These are phyloP conservation scores for Thymelicus sylvestris DNA, from an alignment of 2,888 invertebrate species.

Conservation along the genomic window DNA sequence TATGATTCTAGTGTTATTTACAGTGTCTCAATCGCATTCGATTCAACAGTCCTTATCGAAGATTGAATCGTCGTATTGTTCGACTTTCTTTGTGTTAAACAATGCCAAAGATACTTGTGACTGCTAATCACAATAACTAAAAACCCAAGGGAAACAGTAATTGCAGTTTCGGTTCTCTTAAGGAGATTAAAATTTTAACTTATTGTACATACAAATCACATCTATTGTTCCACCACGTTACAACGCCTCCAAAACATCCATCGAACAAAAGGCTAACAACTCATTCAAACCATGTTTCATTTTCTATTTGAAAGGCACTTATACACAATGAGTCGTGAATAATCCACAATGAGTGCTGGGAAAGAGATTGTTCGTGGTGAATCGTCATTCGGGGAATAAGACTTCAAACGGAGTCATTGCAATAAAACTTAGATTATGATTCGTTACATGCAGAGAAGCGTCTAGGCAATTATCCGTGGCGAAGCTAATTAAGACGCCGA, in stretches of 20 bases:
- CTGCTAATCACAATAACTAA: constrained; percentile 22
- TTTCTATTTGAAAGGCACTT: constrained; percentile 68
- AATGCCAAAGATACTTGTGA: constrained; percentile 7
- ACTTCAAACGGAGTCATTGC: constrained; percentile 58
- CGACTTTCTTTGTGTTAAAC: constrained; percentile 22
- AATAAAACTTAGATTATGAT: constrained; percentile 63
- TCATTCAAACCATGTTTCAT: constrained; percentile 70
- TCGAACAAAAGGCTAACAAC: constrained; percentile 65
- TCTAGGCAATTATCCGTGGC: constrained; percentile 56
- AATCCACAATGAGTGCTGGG: constrained; percentile 69
- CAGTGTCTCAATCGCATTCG: background rate
- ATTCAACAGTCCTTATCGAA: constrained; percentile 16
- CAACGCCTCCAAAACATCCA: constrained; percentile 68
- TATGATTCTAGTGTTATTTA: constrained; percentile 10
- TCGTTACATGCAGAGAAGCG: constrained; percentile 60
- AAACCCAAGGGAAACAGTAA: constrained; percentile 29
- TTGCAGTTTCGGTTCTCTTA: constrained; percentile 30
- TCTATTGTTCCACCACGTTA: constrained; percentile 55
- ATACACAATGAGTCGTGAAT: constrained; percentile 75
- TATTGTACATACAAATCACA: constrained; percentile 39
- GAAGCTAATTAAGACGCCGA: constrained; percentile 62
- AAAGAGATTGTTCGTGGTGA: constrained; percentile 64
- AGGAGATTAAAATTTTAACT: constrained; percentile 34
- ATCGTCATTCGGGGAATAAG: constrained; percentile 61
- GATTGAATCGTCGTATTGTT: constrained; percentile 10